Base-by-base conservation (phyloP, 2,113 vertebrate genomes). In the Trachemys scripta region DNA sequence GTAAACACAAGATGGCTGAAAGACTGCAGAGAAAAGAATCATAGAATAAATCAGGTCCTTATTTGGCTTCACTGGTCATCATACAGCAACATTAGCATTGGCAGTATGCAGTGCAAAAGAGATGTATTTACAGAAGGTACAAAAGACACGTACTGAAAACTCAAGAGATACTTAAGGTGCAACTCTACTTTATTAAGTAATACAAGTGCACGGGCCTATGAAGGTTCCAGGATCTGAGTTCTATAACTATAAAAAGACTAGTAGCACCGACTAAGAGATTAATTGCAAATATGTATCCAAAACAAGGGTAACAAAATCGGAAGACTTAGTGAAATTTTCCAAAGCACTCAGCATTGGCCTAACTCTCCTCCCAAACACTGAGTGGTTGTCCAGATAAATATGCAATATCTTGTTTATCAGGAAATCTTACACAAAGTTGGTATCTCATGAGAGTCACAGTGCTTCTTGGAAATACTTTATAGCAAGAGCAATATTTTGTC, bases 141-240 rank as follows among this genome's bases (percentile, higher is more conserved):
- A 85, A 84, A 89, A 96, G 92, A 93, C 56, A 11, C 51, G 89
- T 93, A 90, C 89, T 96, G 92, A 97, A 97, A 97, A 86, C 47
- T 84, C 84, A 95, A 95, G 78, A 94, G 62, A 95, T 81, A 87
- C 86, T 97, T 95, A 92, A 92, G 90, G 95, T 54, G 89, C 24
- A 88, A 80, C 50, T 95, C 82, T 50, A 29, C 91, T 80, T 84
- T 82, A 88, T 82, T 86, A 82, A 59, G 49, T 80, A 90, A 80
- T 42, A 89, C 16, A 57, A 13, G 5, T 4, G 16, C 82, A 49
- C 90, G 9, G 53, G 53, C 53, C 53, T 38, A 57, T 51, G 19
- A 38, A 54, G 82, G 84, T n/a, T 84, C 87, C 51, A 4, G 10
- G 38, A 84, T 78, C 65, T 1, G 3, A 80, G 14, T 82, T 84